Conservation (phyloP, 1,140 invertebrate genomes). For the Drosophila paulistorum region DNA sequence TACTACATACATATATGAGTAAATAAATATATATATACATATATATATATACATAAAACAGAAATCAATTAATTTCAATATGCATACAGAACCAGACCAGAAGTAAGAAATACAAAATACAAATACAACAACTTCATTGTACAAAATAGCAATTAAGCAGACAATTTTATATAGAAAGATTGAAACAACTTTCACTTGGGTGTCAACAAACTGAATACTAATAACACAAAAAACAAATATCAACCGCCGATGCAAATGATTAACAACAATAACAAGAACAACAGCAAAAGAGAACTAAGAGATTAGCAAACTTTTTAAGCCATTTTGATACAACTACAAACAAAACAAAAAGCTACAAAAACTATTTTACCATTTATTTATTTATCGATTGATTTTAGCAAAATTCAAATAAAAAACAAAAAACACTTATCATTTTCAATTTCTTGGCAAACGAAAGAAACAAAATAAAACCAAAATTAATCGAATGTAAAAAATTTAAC, state of each 20-base stretch:
- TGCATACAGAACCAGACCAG: constrained; percentile 31
- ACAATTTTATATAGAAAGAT: constrained; percentile 36
- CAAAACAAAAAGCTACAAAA: background rate
- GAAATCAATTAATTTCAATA: constrained; percentile 28
- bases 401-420: constrained; percentile 49
- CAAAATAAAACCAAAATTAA: constrained; percentile 42
- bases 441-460: constrained; percentile 52
- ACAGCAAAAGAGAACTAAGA: constrained; percentile 33
- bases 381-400: constrained; percentile 71
- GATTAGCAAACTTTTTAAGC: constrained; percentile 48
- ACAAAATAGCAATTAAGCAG: constrained; percentile 74
- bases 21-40: constrained; percentile 22
- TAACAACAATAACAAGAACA: constrained; percentile 20
- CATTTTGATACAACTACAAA: constrained; percentile 64
- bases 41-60: constrained; percentile 35
- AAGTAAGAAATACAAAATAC: constrained; percentile 72
- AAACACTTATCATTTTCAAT: constrained; percentile 44
- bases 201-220: constrained; percentile 53
- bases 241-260: constrained; percentile 58
- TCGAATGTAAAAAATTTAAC: constrained; percentile 53
- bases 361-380: constrained; percentile 51
- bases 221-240: constrained; percentile 29
- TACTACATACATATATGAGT: constrained; percentile 44
- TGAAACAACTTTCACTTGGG: constrained; percentile 30
- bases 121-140: constrained; percentile 79